Evolutionary conservation across 2,113 vertebrate species (phyloP), one percentile per base, ranked within the genome.

Genomic region (Boleophthalmus pectinirostris): DNA sequence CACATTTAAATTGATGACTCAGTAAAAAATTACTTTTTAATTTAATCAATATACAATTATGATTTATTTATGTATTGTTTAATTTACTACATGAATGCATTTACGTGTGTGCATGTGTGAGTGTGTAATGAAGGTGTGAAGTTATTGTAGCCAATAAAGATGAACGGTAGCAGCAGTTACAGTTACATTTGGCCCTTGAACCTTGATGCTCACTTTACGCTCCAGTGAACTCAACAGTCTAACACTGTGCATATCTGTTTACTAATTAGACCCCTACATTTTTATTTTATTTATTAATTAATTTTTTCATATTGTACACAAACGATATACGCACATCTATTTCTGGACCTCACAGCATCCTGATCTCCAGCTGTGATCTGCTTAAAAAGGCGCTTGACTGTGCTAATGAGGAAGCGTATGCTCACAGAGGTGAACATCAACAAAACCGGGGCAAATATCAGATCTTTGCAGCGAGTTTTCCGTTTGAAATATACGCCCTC

Each of bases 171-270:
- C 38, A 43, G 8, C 1, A 10, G 10, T 43, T 8, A 10, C 38
- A 43, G 38, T 43, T 43, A 8, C 18, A 56, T 11, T 56, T 57
- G 20, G 14, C 63, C 21, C 67, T 69, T 20, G 58, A 57, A 21
- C 71, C 63, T 33, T 16, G 61, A 58, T 51, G 18, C 58, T 74
- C 15, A 21, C 43, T 47, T 21, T 23, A 45, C 61, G 51, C 20
- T 54, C 51, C 8, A 21, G 7, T 11, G 51, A 54, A 3, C 20
- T 10, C 6, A 3, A 54, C 5, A 66, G 35, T 45, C 21, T 29
- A 5, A 23, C 24, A 35, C 38, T 35, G 56, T 25, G 14, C 14
- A 7, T 63, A 4, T 29, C 29, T 7, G 13, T 25, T 1, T 7
- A 10, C 16, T 63, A 63, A 63, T 63, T 38, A 35, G 8, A 38